Evolutionary conservation across 2,797 vertebrate species (phyloP).

Genomic region (Gobio occitaniae): DNA sequence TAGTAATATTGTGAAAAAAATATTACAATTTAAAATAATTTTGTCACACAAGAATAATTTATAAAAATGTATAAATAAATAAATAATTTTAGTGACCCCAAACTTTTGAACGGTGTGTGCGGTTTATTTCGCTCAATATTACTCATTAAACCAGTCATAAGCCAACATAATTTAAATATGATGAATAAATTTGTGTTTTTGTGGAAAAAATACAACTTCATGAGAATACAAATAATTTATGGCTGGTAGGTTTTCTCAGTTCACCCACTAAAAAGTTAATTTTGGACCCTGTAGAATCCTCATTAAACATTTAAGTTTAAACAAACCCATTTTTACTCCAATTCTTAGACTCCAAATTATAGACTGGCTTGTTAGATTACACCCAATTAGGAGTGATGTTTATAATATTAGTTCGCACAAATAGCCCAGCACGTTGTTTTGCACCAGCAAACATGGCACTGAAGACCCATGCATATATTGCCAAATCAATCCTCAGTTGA

Average conservation of each 20-base stretch:
- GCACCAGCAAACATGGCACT: slow-evolving; percentile 36
- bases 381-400: slow-evolving; percentile 5
- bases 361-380: slow-evolving; percentile 19
- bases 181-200: not conserved
- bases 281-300: not conserved
- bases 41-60: not conserved
- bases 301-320: not conserved
- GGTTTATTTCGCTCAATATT: not conserved
- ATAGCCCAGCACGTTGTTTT: slow-evolving; percentile 29
- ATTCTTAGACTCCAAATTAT: not conserved
- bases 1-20: not conserved
- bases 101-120: not conserved
- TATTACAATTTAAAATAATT: not conserved
- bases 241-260: not conserved
- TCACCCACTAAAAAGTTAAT: not conserved
- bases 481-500: slow-evolving; percentile 54
- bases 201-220: not conserved
- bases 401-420: slow-evolving; percentile 17
- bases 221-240: too few species aligned
- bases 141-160: not conserved
- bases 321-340: not conserved
- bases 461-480: slow-evolving; percentile 49
- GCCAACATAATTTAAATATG: not conserved
- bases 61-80: too few species aligned
- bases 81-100: not conserved